phyloP scores from a whole-genome alignment of 2,888 invertebrate genomes.

The Dromius quadrimaculatus region DNA sequence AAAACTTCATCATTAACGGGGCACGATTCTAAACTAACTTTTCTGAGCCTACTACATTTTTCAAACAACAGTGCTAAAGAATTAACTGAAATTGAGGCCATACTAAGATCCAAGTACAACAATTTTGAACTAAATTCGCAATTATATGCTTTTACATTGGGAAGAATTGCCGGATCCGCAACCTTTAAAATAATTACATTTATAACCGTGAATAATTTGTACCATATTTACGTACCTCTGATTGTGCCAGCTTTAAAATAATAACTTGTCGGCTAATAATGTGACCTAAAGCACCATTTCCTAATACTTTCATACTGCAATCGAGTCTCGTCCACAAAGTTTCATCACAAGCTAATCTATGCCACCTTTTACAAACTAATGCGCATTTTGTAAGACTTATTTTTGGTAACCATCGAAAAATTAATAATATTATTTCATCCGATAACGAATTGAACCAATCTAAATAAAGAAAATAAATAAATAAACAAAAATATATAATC shows the following conservation, averaged over 20 bases:
- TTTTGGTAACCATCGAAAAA: slow-evolving; percentile 88
- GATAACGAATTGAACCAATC: slow-evolving; percentile 82
- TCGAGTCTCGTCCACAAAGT: slow-evolving; percentile 89
- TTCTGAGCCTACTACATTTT: slow-evolving; percentile 79
- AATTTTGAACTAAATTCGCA: slow-evolving; percentile 71
- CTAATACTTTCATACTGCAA: slow-evolving; percentile 77
- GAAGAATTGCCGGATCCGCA: slow-evolving; percentile 68
- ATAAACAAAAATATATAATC: background rate
- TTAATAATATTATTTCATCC: slow-evolving; percentile 87
- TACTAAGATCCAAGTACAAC: slow-evolving; percentile 89
- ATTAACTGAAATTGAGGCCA: slow-evolving; percentile 74
- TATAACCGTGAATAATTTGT: background rate
- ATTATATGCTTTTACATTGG: slow-evolving; percentile 62
- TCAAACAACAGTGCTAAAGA: slow-evolving; percentile 73
- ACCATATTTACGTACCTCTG: slow-evolving; percentile 75
- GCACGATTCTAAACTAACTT: slow-evolving; percentile 88
- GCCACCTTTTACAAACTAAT: slow-evolving; percentile 83
- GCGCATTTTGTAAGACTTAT: slow-evolving; percentile 78
- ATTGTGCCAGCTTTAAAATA: slow-evolving; percentile 82
- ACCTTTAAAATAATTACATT: slow-evolving; percentile 62
- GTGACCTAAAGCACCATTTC: slow-evolving; percentile 77
- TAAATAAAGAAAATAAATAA: slow-evolving; percentile 59
- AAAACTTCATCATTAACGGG: slow-evolving; percentile 75
- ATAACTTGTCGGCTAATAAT: slow-evolving; percentile 83
- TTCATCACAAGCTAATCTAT: slow-evolving; percentile 84